Conservation (phyloP, 2,888 invertebrate genomes). For the Julus scandinavius region DNA sequence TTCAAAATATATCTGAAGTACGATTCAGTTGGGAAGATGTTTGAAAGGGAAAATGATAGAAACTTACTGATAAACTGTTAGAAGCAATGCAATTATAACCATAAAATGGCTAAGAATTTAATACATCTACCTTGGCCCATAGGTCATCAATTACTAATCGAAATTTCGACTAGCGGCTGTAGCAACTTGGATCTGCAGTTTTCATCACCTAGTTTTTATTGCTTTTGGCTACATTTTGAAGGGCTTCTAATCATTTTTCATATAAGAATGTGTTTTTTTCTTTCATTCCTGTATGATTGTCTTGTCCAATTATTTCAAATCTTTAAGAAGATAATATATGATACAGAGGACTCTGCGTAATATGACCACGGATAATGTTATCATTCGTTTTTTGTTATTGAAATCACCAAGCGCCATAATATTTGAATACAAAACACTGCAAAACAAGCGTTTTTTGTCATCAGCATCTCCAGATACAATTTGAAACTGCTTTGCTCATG, state of each 20-base stretch:
- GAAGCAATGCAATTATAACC: background rate
- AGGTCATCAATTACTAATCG: background rate
- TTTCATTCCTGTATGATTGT: background rate
- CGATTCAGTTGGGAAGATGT: background rate
- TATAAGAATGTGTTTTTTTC: background rate
- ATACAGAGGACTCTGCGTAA: too few species aligned
- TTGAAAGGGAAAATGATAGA: background rate
- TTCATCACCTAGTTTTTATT: background rate
- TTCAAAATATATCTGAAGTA: background rate
- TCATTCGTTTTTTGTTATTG: too few species aligned
- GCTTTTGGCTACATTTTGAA: background rate
- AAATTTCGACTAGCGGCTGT: background rate
- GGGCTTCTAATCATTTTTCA: background rate
- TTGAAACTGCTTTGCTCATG: too few species aligned
- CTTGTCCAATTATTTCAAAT: background rate
- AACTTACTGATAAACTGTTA: background rate
- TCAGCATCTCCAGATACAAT: too few species aligned
- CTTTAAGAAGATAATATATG: too few species aligned
- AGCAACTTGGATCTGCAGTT: background rate
- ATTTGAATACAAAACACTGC: too few species aligned
- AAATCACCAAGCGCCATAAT: too few species aligned
- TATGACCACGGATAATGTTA: too few species aligned
- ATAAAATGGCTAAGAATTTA: background rate
- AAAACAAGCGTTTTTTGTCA: too few species aligned
- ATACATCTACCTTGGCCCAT: background rate